These are phyloP conservation scores for Sitobion miscanthi DNA, from an alignment of 1,140 invertebrate species.

Conservation along the genomic window DNA sequence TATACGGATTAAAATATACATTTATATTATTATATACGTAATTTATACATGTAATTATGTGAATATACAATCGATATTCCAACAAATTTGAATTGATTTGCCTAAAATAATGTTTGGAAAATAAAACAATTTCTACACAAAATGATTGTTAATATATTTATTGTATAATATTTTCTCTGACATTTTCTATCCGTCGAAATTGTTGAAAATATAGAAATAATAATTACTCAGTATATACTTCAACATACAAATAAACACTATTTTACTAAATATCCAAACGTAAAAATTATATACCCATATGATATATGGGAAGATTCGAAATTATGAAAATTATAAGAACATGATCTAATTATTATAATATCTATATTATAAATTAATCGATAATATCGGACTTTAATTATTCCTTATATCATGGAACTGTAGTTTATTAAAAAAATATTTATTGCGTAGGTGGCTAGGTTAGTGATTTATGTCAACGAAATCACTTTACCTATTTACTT, in stretches of 20 bases:
- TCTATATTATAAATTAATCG: background rate
- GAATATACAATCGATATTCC: background rate
- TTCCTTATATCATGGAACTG: background rate
- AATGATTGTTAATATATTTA: background rate
- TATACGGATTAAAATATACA: too few relatives aligned
- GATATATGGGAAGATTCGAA: background rate
- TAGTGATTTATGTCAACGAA: background rate
- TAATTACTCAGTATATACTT: background rate
- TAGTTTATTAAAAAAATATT: background rate
- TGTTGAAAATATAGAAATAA: background rate
- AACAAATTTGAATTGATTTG: background rate
- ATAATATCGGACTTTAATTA: background rate
- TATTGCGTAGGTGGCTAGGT: background rate
- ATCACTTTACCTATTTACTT: background rate
- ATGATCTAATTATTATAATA: background rate
- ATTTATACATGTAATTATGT: background rate
- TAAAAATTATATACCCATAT: background rate
- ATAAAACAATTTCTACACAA: background rate
- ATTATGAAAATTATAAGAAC: background rate
- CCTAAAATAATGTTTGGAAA: background rate
- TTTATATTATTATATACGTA: too few relatives aligned
- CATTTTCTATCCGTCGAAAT: background rate
- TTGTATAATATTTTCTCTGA: background rate
- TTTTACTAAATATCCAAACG: background rate
- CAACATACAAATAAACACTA: too few relatives aligned